Conservation (phyloP, 2,888 invertebrate genomes). For the Tiphia femorata region DNA sequence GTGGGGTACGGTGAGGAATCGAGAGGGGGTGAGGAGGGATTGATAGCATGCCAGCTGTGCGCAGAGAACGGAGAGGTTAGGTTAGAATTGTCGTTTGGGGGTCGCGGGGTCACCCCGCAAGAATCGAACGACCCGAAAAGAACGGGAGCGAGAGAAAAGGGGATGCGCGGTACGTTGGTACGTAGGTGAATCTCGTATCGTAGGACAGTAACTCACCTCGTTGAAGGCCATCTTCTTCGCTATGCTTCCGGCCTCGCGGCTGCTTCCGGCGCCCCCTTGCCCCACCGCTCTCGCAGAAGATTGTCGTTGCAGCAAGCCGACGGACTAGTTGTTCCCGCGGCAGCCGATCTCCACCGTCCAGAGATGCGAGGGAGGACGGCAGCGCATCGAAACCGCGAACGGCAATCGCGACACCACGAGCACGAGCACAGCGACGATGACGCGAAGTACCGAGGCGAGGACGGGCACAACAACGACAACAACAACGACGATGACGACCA, state of each 20-base stretch:
- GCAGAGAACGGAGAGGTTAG: constrained; percentile 55
- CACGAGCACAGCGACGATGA: constrained; percentile 18
- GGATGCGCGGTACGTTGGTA: constrained; percentile 5
- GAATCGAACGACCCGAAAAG: constrained; percentile 35
- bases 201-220: constrained; percentile 73
- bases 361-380: constrained; percentile 38
- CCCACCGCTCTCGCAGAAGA: constrained; percentile 56
- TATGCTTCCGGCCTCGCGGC: constrained; percentile 64
- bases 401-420: constrained; percentile 27
- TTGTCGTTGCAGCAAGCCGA: constrained; percentile 38
- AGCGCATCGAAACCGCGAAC: constrained; percentile 45
- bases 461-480: too few relatives aligned
- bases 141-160: neutral
- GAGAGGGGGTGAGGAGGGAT: constrained; percentile 27
- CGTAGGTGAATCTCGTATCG: neutral
- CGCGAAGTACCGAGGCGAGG: too few relatives aligned
- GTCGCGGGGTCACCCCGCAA: constrained; percentile 54
- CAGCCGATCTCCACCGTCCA: constrained; percentile 34
- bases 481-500: constrained; percentile 21
- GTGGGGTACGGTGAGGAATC: neutral
- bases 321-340: constrained; percentile 37
- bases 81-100: constrained; percentile 57
- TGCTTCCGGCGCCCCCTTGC: constrained; percentile 65
- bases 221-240: constrained; percentile 79
- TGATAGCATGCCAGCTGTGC: constrained; percentile 64